Evolutionary conservation across 92 coral and sea anemone species (phyloP).

Genomic region (Bergia puertoricense): DNA sequence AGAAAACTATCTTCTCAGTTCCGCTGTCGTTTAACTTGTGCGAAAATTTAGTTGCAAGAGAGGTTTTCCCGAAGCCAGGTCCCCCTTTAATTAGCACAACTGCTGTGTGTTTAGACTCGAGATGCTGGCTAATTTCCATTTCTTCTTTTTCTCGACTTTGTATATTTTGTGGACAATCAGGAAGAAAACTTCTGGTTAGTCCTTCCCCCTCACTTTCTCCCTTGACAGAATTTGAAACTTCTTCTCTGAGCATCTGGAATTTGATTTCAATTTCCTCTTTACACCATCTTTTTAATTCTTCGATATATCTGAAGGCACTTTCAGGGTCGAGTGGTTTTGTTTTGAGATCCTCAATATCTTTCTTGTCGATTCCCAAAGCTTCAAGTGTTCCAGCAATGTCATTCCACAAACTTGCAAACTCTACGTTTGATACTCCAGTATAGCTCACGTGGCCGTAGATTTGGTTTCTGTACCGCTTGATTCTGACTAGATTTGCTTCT

Average conservation of each 20-base stretch:
- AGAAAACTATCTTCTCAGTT: not conserved
- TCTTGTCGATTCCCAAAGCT: not conserved
- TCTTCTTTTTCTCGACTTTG: conserved; percentile 3
- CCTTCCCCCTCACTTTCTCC: not conserved
- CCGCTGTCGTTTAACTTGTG: not conserved
- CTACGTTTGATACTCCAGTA: not conserved
- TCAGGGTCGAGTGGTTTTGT: not conserved
- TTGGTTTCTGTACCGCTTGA: not conserved
- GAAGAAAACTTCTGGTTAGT: not conserved
- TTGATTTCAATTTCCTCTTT: not conserved
- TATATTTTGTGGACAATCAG: conserved; percentile 6
- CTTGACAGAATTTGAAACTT: not conserved
- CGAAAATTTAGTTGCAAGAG: not conserved
- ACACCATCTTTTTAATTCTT: not conserved
- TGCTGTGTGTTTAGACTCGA: not conserved
- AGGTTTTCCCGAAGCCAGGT: not conserved
- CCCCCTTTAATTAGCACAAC: not conserved
- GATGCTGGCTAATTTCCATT: not conserved
- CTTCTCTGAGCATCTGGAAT: not conserved
- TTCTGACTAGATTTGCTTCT: conserved; percentile 20
- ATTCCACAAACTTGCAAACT: not conserved
- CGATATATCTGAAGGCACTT: not conserved
- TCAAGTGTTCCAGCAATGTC: not conserved
- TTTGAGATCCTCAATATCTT: not conserved
- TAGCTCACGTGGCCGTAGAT: not conserved